Percentiles rank a stretch among this genome's conserved stretches.
Evolutionary conservation across 2,113 vertebrate genomes (phyloP).

Genomic region (Oncorhynchus kisutch): DNA sequence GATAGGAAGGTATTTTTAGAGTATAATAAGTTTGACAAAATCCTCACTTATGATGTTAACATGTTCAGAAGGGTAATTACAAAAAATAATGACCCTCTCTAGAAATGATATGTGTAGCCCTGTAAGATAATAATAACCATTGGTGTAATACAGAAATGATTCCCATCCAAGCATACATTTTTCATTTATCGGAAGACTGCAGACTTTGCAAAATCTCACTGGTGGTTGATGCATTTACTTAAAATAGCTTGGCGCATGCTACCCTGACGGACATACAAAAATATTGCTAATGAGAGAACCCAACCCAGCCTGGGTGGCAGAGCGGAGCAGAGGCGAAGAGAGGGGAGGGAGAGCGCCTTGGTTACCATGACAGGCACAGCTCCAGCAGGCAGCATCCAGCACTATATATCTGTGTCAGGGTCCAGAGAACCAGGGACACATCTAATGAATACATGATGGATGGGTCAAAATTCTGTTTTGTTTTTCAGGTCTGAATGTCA

Average conservation of each 20-base stretch:
- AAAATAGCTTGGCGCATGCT: conserved; percentile 55
- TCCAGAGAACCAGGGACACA: neutral
- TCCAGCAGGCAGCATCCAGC: conserved; percentile 7
- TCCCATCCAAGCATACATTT: conserved; percentile 64
- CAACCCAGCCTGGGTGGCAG: conserved; percentile 11
- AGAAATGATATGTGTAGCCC: conserved; percentile 29
- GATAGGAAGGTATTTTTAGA: neutral
- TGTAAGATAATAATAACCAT: conserved; percentile 57
- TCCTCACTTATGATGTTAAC: conserved; percentile 26
- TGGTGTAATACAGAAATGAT: conserved; percentile 54
- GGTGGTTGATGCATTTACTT: conserved; percentile 55
- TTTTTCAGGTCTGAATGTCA: conserved; percentile 49
- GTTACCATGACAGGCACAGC: conserved; percentile 26
- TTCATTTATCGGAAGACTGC: conserved; percentile 66
- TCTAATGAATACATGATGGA: conserved; percentile 17
- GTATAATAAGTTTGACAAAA: conserved; percentile 17
- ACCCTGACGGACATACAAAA: conserved; percentile 55
- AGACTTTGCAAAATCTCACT: conserved; percentile 57
- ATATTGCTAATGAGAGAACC: conserved; percentile 50
- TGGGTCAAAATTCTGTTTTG: conserved; percentile 5
- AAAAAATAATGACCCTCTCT: conserved; percentile 23
- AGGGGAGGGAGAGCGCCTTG: neutral
- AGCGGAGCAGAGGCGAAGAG: neutral
- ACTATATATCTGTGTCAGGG: conserved; percentile 32
- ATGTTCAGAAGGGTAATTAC: conserved; percentile 36